Percentiles rank a stretch among this genome's conserved stretches.
These are phyloP conservation scores for Potamarius usumacintae DNA, from an alignment of 2,113 vertebrate species.

Conservation along the genomic window DNA sequence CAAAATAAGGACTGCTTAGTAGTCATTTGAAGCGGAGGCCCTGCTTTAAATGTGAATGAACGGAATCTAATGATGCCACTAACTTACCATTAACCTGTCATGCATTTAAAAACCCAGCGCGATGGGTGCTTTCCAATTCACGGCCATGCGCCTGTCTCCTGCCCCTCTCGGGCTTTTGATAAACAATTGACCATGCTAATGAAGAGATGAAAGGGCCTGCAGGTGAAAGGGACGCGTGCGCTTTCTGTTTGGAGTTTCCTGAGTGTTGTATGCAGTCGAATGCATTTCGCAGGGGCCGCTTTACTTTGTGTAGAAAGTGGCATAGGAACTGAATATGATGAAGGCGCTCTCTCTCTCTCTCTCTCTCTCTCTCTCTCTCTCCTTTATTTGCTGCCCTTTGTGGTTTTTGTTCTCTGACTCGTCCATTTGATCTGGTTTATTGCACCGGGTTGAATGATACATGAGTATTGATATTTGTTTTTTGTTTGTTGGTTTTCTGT, in stretches of 20 bases:
- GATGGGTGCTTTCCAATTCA: slow-evolving; percentile 67
- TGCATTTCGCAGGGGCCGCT: slow-evolving; percentile 30
- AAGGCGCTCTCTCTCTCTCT: slow-evolving; percentile 9
- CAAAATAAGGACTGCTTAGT: slow-evolving; percentile 73
- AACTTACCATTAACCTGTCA: slow-evolving; percentile 79
- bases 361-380: not conserved
- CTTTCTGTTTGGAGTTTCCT: slow-evolving; percentile 30
- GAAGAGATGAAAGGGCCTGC: slow-evolving; percentile 69
- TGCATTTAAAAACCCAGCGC: slow-evolving; percentile 73
- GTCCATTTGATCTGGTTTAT: slow-evolving; percentile 50
- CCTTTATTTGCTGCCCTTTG: slow-evolving; percentile 30
- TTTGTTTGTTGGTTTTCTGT: not conserved
- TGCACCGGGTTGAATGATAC: slow-evolving; percentile 32
- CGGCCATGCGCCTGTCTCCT: slow-evolving; percentile 35
- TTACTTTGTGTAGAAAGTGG: slow-evolving; percentile 12
- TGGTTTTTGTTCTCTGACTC: slow-evolving; percentile 37
- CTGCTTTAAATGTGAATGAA: slow-evolving; percentile 74
- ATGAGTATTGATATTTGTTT: not conserved
- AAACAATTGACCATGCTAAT: slow-evolving; percentile 77
- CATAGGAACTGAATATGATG: slow-evolving; percentile 20
- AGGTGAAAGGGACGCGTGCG: slow-evolving; percentile 49
- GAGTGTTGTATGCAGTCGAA: slow-evolving; percentile 24
- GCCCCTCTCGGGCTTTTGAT: slow-evolving; percentile 69
- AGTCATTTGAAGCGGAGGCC: slow-evolving; percentile 73
- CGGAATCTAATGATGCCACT: slow-evolving; percentile 69